Percentiles rank a stretch among this genome's conserved stretches.
phyloP scores from a whole-genome alignment of 2,113 vertebrate species.

The Syngnathus typhle region DNA sequence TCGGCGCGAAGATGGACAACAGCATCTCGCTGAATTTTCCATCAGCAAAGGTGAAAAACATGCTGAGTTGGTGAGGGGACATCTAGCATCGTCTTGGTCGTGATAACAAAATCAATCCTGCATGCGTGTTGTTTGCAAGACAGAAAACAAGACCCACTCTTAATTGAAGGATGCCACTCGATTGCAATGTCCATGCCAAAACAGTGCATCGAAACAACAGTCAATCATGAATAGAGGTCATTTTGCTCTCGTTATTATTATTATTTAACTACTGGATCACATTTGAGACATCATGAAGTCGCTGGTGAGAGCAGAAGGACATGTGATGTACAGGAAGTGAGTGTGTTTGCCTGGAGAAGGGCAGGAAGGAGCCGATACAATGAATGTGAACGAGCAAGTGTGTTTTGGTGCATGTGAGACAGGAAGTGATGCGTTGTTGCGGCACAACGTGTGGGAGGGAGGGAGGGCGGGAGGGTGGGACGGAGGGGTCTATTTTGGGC shows the following conservation, averaged over 20 bases:
- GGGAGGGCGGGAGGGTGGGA: too few species aligned
- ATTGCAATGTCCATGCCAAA: too few species aligned
- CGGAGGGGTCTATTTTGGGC: conserved; percentile 49
- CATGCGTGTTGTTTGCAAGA: not conserved
- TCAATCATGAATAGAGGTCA: too few species aligned
- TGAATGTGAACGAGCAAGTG: conserved; percentile 12
- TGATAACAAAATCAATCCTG: not conserved
- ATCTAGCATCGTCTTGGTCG: not conserved
- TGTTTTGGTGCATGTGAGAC: conserved; percentile 31
- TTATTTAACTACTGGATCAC: not conserved
- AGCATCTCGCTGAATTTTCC: not conserved
- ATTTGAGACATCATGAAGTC: not conserved
- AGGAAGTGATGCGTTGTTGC: conserved; percentile 53
- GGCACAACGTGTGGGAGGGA: conserved; percentile 42
- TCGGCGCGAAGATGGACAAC: not conserved
- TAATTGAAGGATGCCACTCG: too few species aligned
- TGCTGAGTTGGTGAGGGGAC: not conserved
- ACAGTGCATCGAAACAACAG: too few species aligned
- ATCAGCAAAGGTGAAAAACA: not conserved
- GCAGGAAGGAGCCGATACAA: conserved; percentile 12
- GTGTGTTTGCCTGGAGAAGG: conserved; percentile 9
- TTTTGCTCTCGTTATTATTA: too few species aligned
- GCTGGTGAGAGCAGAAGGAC: not conserved
- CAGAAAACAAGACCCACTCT: not conserved
- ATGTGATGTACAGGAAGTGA: conserved; percentile 3